Evolutionary conservation across 2,113 vertebrate species (phyloP).

Genomic region (Planiliza haematocheilus): DNA sequence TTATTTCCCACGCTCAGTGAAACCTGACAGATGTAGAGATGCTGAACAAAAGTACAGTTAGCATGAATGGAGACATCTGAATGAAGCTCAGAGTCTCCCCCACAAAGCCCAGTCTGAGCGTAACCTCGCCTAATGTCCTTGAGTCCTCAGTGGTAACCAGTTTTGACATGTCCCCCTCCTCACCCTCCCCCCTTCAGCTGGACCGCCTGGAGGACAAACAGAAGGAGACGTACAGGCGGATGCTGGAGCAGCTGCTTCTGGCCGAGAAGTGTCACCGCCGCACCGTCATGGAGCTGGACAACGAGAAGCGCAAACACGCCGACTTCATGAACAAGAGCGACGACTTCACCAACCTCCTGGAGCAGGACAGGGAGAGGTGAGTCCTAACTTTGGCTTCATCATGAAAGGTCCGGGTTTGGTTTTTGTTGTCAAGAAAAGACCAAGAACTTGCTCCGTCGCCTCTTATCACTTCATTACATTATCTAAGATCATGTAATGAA

Average conservation of each 20-base stretch:
- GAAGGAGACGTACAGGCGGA: conserved; percentile 94
- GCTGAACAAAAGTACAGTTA: conserved; percentile 10
- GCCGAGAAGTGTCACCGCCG: conserved; percentile 95
- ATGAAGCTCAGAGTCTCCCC: conserved; percentile 18
- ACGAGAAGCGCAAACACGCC: conserved; percentile 91
- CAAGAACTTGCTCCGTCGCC: too few species aligned
- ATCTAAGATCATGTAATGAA: too few species aligned
- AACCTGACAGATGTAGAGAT: neutral
- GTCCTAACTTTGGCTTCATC: too few species aligned
- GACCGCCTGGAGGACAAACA: conserved; percentile 95
- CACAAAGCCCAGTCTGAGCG: neutral
- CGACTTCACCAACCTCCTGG: conserved; percentile 97
- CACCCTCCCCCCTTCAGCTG: conserved; percentile 87
- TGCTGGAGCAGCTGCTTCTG: conserved; percentile 97
- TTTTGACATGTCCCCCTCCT: neutral
- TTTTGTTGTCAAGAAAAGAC: too few species aligned
- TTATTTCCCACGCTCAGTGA: conserved; percentile 26
- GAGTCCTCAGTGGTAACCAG: neutral
- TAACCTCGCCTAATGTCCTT: neutral
- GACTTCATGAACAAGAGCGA: conserved; percentile 99
- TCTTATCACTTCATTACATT: too few species aligned
- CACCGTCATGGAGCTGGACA: conserved; percentile 93
- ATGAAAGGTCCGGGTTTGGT: too few species aligned
- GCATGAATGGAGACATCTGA: conserved; percentile 19
- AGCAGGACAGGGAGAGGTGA: conserved; percentile 94